Conservation (phyloP, 2,113 vertebrate species). For the Pituophis catenifer region DNA sequence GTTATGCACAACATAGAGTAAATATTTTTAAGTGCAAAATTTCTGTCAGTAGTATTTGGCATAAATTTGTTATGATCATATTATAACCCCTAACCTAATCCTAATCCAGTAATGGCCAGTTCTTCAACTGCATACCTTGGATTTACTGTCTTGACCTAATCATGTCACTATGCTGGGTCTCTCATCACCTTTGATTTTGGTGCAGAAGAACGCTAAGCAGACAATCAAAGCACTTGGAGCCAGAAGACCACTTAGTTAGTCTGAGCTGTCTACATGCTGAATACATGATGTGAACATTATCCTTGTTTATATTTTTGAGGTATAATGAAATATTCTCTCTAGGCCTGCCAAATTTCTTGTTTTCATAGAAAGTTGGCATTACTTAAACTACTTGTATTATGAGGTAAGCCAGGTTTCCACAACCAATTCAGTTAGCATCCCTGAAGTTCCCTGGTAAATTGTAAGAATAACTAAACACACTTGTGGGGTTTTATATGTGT, state of each 20-base stretch:
- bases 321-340: slow-evolving; percentile 67
- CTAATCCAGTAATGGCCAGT: background rate
- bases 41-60: background rate
- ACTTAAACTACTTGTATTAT: slow-evolving; percentile 61
- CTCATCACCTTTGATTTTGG: slow-evolving; percentile 28
- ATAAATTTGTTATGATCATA: background rate
- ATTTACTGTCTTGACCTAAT: background rate
- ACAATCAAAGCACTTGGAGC: slow-evolving; percentile 53
- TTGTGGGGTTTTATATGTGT: slow-evolving; percentile 51
- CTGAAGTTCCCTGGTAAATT: slow-evolving; percentile 55
- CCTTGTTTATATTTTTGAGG: slow-evolving; percentile 70
- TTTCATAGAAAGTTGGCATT: slow-evolving; percentile 73
- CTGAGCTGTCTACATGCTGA: slow-evolving; percentile 63
- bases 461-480: slow-evolving; percentile 58
- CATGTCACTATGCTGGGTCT: background rate
- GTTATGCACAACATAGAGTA: background rate
- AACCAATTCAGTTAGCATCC: slow-evolving; percentile 58
- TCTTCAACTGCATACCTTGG: background rate
- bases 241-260: slow-evolving; percentile 62
- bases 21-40: background rate
- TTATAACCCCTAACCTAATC: background rate
- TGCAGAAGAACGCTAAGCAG: slow-evolving; percentile 58
- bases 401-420: slow-evolving; percentile 63
- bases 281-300: slow-evolving; percentile 67
- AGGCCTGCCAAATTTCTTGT: slow-evolving; percentile 67